phyloP scores from a whole-genome alignment of 2,888 invertebrate species.

The Polymixis lichenea region DNA sequence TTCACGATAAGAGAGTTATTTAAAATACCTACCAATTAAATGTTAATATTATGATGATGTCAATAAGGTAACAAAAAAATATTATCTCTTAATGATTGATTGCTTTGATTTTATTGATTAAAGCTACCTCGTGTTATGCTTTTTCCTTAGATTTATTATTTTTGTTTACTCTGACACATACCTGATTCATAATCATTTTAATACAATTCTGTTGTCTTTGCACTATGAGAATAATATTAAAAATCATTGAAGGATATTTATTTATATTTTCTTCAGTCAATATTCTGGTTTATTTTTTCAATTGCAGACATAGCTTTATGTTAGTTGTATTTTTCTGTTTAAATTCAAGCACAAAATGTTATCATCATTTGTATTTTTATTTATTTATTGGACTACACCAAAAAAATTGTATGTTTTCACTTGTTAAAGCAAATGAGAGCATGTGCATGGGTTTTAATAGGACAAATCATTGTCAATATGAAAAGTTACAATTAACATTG shows the following conservation, averaged over 20 bases:
- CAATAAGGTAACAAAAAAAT: not conserved
- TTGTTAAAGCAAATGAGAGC: not conserved
- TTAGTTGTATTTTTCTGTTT: not conserved
- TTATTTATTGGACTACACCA: no score
- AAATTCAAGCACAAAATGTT: not conserved
- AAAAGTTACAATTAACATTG: not conserved
- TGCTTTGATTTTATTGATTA: no score
- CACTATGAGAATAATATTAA: not conserved
- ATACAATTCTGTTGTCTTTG: not conserved
- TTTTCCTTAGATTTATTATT: no score
- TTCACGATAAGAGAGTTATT: not conserved
- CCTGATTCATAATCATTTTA: not conserved
- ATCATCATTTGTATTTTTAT: not conserved
- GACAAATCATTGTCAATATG: constrained; percentile 23
- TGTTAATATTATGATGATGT: no score
- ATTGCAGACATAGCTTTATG: not conserved
- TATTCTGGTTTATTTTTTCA: no score
- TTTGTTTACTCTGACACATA: no score
- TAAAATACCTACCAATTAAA: not conserved
- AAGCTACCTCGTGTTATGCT: no score
- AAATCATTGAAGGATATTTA: not conserved
- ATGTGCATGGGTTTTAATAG: not conserved
- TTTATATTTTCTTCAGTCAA: not conserved
- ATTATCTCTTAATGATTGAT: not conserved
- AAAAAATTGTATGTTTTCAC: not conserved